phyloP scores from a whole-genome alignment of 2,797 vertebrate species.

The Psittacula echo region DNA sequence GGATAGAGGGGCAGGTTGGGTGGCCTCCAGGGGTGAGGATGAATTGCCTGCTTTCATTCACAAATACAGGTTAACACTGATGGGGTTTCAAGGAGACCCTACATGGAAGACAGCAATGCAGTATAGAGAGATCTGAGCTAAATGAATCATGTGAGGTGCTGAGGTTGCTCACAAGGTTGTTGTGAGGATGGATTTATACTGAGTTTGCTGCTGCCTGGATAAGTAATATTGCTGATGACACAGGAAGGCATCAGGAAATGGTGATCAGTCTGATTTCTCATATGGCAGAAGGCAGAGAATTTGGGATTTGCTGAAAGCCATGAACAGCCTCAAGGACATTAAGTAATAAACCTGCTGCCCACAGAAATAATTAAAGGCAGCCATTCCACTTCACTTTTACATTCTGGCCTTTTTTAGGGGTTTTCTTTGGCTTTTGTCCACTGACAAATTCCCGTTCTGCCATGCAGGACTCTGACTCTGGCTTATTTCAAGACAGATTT shows the following conservation, averaged over 20 bases:
- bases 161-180: not conserved
- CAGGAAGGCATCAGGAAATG: not conserved
- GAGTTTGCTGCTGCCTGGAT: not conserved
- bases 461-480: not conserved
- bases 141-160: not conserved
- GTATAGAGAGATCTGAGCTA: fast-evolving
- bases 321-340: not conserved
- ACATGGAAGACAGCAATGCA: not conserved
- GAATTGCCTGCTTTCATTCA: not conserved
- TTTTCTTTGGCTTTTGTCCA: not conserved
- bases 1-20: not conserved
- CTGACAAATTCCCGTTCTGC: not conserved
- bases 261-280: not conserved
- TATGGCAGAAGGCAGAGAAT: not conserved
- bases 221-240: not conserved
- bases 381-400: not conserved
- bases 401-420: not conserved
- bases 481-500: not conserved
- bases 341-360: not conserved
- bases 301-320: not conserved
- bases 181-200: not conserved
- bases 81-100: not conserved
- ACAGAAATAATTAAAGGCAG: not conserved
- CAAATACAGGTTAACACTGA: not conserved
- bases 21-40: not conserved